These are phyloP conservation scores for Lophura swinhoii DNA, from an alignment of 2,797 vertebrate genomes.

Conservation along the genomic window DNA sequence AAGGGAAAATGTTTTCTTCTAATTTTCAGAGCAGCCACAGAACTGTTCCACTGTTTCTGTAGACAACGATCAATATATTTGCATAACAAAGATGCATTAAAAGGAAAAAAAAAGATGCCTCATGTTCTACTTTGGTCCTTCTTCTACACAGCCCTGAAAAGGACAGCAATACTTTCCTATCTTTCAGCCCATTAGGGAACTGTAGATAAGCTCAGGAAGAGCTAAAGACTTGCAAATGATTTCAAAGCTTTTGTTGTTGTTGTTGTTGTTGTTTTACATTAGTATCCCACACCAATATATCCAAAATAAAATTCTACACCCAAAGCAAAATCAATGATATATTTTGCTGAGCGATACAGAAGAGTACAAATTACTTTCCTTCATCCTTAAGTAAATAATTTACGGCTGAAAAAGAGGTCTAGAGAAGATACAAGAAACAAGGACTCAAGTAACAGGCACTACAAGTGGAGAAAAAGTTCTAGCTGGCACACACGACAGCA, in stretches of 20 bases:
- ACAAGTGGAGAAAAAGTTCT: conserved; percentile 7
- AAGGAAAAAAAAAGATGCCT: neutral
- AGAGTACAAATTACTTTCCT: neutral
- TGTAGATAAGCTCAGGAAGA: neutral
- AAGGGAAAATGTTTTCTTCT: neutral
- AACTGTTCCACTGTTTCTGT: neutral
- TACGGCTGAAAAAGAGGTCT: neutral
- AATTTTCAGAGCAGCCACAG: neutral
- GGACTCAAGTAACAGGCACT: neutral
- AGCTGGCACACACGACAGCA: neutral
- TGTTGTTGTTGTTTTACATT: too few species aligned
- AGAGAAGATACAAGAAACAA: neutral
- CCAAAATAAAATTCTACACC: neutral
- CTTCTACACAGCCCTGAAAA: neutral
- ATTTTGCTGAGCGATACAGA: neutral
- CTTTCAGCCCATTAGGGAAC: neutral
- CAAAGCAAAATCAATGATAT: conserved; percentile 6
- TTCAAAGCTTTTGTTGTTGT: neutral
- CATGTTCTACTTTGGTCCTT: neutral
- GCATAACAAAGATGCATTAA: neutral
- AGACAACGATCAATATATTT: neutral
- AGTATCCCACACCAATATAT: neutral
- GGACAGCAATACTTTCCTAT: neutral
- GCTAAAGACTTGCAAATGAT: neutral
- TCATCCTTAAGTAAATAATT: neutral